Evolutionary conservation across 2,888 invertebrate genomes (phyloP), one percentile per base, ranked within the genome.

Genomic region (Autographa gamma): DNA sequence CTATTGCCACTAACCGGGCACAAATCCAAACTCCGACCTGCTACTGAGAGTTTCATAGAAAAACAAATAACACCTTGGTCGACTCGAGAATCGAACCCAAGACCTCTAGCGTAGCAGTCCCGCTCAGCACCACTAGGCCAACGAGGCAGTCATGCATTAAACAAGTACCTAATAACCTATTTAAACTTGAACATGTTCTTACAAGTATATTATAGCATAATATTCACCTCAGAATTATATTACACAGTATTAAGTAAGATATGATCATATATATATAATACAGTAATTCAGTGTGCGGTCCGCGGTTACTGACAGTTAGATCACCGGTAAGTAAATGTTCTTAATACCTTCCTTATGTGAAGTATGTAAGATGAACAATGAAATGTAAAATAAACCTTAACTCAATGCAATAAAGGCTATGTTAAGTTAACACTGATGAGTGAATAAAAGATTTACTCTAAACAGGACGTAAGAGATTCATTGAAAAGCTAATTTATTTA

Each of bases 291-390:
- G 69, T 67, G 63, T 85, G 84, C 77, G 83, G 86, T 82, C 73
- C 77, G 86, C 77, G 88, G 86, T 86, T 65, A 73, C 66, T 64
- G 71, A 87, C 88, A 88, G 88, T 86, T 87, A 87, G 82, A 78
- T 83, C 79, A 76, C 67, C 66, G 60, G 67, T 64, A 75, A 74
- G 79, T 83, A 84, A 77, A 83, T 77, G 82, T 71, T 72, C 77
- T 70, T 87, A 85, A 88, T 87, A 86, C 74, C 87, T 89, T 89
- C 88, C 89, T 86, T 78, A 82, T 87, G 75, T 71, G 78, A 48
- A n/a, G 48, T 14, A 43, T 43, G 43, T 14, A 43, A 14, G 43
- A 6, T 48, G 48, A 2, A 6, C 0, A 48, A n/a, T 14, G 43
- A n/a, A 16, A n/a, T 48, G n/a, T 7, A n/a, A 48, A 48, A 48